phyloP scores from a whole-genome alignment of 2,888 invertebrate genomes.

The Nineta flava region DNA sequence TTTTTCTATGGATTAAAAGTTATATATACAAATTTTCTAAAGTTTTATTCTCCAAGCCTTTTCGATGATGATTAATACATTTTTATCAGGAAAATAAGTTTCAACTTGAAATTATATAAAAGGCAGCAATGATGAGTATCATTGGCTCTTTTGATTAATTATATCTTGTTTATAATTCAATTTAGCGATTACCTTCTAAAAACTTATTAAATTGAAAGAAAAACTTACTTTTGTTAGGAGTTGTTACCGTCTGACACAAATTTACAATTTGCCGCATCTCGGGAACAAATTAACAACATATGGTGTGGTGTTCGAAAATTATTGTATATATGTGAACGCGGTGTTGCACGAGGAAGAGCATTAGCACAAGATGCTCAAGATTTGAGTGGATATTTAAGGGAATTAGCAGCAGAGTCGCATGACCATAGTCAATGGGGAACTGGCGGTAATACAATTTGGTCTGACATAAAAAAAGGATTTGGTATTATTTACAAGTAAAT shows the following conservation, averaged over 20 bases:
- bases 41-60: too few species aligned
- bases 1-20: too few species aligned
- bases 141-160: too few species aligned
- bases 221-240: slow-evolving; percentile 22
- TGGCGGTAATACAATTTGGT: slow-evolving; percentile 23
- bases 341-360: slow-evolving; percentile 23
- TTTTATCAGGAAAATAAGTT: too few species aligned
- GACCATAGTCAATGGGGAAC: slow-evolving; percentile 17
- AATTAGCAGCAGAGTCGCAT: slow-evolving; percentile 24
- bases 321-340: slow-evolving; percentile 34
- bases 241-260: slow-evolving; percentile 35
- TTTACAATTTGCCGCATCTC: slow-evolving; percentile 36
- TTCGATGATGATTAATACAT: too few species aligned
- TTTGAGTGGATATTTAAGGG: slow-evolving; percentile 32
- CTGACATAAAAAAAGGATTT: slow-evolving; percentile 35
- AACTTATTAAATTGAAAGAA: not conserved
- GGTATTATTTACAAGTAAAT: slow-evolving; percentile 31
- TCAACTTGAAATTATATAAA: too few species aligned
- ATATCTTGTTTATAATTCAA: too few species aligned
- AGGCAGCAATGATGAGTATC: too few species aligned
- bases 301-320: slow-evolving; percentile 34
- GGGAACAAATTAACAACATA: slow-evolving; percentile 37
- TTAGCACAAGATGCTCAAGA: slow-evolving; percentile 37
- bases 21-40: too few species aligned
- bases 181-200: too few species aligned